Evolutionary conservation across 2,797 vertebrate genomes (phyloP).

Genomic region (Pangasius sanitwongsei): DNA sequence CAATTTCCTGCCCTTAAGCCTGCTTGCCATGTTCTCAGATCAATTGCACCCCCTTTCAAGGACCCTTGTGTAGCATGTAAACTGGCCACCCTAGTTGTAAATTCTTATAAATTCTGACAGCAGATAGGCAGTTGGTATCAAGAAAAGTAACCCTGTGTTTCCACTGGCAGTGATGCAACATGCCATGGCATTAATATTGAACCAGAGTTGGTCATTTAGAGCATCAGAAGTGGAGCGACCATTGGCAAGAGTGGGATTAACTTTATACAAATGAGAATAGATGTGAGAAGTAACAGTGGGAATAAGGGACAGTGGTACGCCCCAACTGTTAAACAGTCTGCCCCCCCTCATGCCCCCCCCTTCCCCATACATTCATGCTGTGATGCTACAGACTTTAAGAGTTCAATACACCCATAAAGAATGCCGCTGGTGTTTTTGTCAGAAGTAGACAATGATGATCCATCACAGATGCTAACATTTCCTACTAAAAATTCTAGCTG

Average conservation of each 20-base stretch:
- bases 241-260: neutral
- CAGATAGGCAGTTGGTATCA: neutral
- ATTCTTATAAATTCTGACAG: neutral
- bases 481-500: neutral
- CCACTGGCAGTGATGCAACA: neutral
- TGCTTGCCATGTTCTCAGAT: neutral
- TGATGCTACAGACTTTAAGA: neutral
- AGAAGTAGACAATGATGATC: too few relatives aligned
- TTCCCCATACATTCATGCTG: neutral
- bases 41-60: neutral
- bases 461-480: too few relatives aligned
- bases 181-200: neutral
- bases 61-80: neutral
- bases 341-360: too few relatives aligned
- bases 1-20: neutral
- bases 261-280: neutral
- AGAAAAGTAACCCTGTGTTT: neutral
- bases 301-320: neutral
- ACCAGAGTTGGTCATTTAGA: neutral
- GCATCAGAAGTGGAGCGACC: neutral
- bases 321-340: neutral
- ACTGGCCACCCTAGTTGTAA: neutral
- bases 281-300: neutral
- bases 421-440: neutral
- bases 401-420: neutral